phyloP scores from a whole-genome alignment of 2,113 vertebrate species.

The Nettapus auritus region DNA sequence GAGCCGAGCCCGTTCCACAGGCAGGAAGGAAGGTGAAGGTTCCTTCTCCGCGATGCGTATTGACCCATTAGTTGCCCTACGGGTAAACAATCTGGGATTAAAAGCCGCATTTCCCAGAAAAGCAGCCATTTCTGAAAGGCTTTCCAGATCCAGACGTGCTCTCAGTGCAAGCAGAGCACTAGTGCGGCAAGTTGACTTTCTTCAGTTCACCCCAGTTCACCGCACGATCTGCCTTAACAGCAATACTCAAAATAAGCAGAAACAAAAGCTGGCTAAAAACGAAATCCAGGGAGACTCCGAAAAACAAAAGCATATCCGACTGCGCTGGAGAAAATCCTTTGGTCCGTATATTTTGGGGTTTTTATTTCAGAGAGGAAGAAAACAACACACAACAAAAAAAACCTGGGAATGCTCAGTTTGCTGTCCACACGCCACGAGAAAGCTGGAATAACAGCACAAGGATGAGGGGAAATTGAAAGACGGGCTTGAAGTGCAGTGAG shows the following conservation, averaged over 20 bases:
- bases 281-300: neutral
- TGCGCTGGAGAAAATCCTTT: neutral
- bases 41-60: neutral
- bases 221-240: neutral
- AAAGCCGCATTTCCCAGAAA: slow-evolving; percentile 1
- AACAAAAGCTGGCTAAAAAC: neutral
- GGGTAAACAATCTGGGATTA: neutral
- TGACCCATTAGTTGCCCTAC: neutral
- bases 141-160: neutral
- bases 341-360: accelerated
- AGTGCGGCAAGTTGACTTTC: neutral
- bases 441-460: neutral
- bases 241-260: neutral
- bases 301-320: neutral
- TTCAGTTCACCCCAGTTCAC: slow-evolving; percentile 20
- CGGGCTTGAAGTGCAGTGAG: neutral
- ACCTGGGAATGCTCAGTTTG: neutral
- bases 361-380: neutral
- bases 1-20: neutral
- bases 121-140: neutral
- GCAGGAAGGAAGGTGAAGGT: slow-evolving; percentile 27
- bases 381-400: neutral
- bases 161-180: neutral
- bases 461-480: neutral
- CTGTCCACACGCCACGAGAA: neutral